Base-by-base conservation (phyloP, 2,113 vertebrate species). In the Podarcis muralis region DNA sequence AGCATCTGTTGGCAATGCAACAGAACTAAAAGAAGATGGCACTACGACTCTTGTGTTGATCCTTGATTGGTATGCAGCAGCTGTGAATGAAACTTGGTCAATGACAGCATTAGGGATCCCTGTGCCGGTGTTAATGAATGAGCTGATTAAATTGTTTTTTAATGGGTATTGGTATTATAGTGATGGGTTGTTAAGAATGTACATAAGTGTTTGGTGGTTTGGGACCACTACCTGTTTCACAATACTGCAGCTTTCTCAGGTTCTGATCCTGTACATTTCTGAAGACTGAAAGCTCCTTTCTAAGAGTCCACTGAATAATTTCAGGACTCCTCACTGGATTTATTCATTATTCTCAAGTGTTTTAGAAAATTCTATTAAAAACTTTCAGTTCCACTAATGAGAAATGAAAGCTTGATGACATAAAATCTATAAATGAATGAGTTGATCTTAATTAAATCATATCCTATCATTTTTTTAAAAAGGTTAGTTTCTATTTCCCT, bases 281-380 rank as follows among this genome's bases (percentile, higher is more conserved):
- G n/a, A 62, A 75, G 65, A n/a, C 32, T 25, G 77, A 57, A 2
- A 57, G n/a, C 18, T 53, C 16, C 65, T 71, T 25, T 80, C 81
- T 59, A 32, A 72, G 13, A 71, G 65, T 22, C 78, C 35, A 30
- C 43, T 68, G 81, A 72, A 81, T 81, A 81, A 87, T 81, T 81
- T 87, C 59, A 72, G 66, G 68, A 27, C 79, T 72, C 66, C n/a
- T 87, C 43, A 35, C 32, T 30, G 80, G 78, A 59, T 71, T 27
- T 59, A 81, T 86, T 86, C 74, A 86, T 86, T 86, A 86, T 77
- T 85, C 84, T 76, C 74, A 78, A 86, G 74, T 77, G 74, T 86
- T 86, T 43, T 86, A 86, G 59, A 86, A 86, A 86, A 86, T 66
- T 86, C 84, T 78, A 78, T 86, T 86, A 77, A 77, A 84, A 78